Percentiles rank a stretch among this genome's conserved stretches.
phyloP scores from a whole-genome alignment of 2,113 vertebrate genomes.

The Abramis brama region DNA sequence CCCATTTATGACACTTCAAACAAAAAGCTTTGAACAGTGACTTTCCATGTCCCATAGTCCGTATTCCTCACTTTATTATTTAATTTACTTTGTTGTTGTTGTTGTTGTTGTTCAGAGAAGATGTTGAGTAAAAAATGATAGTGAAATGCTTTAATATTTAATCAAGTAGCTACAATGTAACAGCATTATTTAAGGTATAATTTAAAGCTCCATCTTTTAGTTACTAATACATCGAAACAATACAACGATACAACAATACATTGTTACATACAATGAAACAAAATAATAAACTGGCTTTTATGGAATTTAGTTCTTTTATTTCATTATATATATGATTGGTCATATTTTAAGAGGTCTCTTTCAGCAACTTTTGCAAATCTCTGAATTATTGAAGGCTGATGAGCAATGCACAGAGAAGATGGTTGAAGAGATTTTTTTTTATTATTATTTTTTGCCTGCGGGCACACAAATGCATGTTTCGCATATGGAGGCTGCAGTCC shows the following conservation, averaged over 20 bases:
- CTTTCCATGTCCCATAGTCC: neutral
- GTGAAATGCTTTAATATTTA: too few species aligned
- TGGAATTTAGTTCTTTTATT: neutral
- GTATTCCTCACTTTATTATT: neutral
- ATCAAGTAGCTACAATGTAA: neutral
- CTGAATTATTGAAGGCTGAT: constrained; percentile 71
- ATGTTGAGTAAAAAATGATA: neutral
- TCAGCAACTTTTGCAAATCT: constrained; percentile 46
- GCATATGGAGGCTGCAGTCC: constrained; percentile 44
- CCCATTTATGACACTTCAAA: neutral
- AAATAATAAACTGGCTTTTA: neutral
- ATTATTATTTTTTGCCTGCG: constrained; percentile 56
- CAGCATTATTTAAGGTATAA: neutral
- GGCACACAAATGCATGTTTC: constrained; percentile 48
- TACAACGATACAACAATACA: too few species aligned
- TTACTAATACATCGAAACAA: neutral
- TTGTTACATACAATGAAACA: neutral
- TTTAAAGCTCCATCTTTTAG: neutral
- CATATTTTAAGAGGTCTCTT: neutral
- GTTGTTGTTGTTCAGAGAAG: neutral
- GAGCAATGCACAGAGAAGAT: constrained; percentile 56
- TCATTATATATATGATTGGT: neutral
- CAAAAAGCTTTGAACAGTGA: neutral
- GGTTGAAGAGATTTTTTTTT: constrained; percentile 56
- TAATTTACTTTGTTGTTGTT: neutral